Conservation (phyloP, 2,797 vertebrate genomes). For the Lepilemur septentrionalis region DNA sequence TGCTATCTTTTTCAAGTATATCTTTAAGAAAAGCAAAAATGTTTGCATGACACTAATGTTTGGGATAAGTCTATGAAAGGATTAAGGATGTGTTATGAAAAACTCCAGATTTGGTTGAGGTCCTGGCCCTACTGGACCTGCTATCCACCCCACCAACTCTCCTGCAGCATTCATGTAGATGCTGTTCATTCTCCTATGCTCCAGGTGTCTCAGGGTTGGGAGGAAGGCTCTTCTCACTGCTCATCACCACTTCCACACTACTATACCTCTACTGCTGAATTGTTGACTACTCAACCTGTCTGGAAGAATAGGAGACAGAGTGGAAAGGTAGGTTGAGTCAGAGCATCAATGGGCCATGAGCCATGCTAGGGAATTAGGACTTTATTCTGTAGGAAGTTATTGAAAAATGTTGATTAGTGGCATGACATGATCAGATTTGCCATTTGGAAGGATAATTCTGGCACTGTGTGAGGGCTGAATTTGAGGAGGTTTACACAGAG, state of each 20-base stretch:
- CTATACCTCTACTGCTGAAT: background rate
- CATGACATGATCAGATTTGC: background rate
- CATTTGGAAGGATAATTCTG: background rate
- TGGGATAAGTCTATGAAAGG: background rate
- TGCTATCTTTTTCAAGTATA: background rate
- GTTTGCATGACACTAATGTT: background rate
- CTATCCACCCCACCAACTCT: background rate
- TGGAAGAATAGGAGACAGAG: background rate
- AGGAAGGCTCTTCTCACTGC: background rate
- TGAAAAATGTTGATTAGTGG: background rate
- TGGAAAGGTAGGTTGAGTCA: background rate
- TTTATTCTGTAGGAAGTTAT: background rate
- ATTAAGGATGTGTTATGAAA: background rate
- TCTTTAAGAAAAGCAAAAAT: background rate
- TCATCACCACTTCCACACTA: background rate
- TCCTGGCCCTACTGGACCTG: fast-evolving
- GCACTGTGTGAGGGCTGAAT: background rate
- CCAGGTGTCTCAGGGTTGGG: background rate
- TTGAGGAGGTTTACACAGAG: background rate
- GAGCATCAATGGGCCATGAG: background rate
- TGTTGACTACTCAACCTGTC: background rate
- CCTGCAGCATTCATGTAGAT: background rate
- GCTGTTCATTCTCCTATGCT: background rate
- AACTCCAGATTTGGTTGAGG: background rate
- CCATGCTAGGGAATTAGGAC: background rate